A percentile compares a stretch with the other conserved stretches of the same genome.
These are phyloP conservation scores for Scaptomyza caliginosa DNA, from an alignment of 2,888 invertebrate species.

Conservation along the genomic window DNA sequence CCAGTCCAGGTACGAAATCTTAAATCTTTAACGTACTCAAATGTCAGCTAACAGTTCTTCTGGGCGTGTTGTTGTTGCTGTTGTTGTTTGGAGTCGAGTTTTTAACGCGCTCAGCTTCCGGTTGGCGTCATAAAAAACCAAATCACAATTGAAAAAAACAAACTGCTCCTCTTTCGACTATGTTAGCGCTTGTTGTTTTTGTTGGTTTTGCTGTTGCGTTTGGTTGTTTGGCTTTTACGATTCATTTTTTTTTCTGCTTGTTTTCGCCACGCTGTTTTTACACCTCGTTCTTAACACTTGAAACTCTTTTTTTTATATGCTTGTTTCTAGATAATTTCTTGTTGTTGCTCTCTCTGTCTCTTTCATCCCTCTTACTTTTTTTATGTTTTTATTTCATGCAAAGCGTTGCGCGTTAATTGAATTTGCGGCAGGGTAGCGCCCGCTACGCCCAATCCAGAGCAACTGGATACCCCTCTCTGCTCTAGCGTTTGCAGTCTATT, in stretches of 20 bases:
- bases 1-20: background rate
- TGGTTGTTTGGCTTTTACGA: conserved; percentile 54
- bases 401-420: conserved; percentile 61
- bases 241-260: conserved; percentile 28
- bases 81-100: conserved; percentile 28
- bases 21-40: conserved; percentile 20
- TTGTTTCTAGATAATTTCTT: conserved; percentile 50
- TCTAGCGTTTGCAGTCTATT: conserved; percentile 32
- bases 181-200: conserved; percentile 32
- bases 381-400: conserved; percentile 53
- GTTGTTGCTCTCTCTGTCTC: conserved; percentile 8
- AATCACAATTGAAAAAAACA: conserved; percentile 1
- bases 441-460: conserved; percentile 11
- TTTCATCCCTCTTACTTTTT: conserved; percentile 1
- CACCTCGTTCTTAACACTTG: conserved; percentile 61
- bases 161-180: conserved; percentile 57
- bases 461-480: background rate
- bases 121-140: conserved; percentile 52
- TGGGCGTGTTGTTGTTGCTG: conserved; percentile 20
- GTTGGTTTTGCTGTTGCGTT: conserved; percentile 2
- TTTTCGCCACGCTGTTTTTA: conserved; percentile 56
- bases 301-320: conserved; percentile 56
- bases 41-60: conserved; percentile 44
- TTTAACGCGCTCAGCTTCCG: conserved; percentile 64
- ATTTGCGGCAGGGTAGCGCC: conserved; percentile 63